Evolutionary conservation across 2,797 vertebrate genomes (phyloP), one percentile per base, ranked within the genome.

Genomic region (Lepidocolaptes lacrymiger): DNA sequence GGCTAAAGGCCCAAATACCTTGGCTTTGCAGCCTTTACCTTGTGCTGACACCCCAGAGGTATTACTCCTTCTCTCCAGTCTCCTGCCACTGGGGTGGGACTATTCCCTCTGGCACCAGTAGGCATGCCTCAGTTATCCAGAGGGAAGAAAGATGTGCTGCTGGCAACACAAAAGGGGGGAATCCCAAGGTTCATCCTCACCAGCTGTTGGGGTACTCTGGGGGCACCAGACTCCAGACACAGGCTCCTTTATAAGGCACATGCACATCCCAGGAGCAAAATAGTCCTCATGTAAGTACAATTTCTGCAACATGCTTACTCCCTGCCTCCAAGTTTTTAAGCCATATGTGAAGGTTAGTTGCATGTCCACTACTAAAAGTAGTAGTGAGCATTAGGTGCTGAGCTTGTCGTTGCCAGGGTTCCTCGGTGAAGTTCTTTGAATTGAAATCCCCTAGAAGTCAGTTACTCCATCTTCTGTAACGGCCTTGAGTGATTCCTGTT

Each of bases 81-180:
- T 64, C 13, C 14, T 6, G 3, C 19, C 0, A 0, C 51, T 10
- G 6, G 11, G 16, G 6, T 88, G 43, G 24, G 12, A 36, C n/a
- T 54, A 14, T 46, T 69, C 17, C 37, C 19, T 21, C 27, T 64
- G 46, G 13, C 28, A 61, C 18, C 5, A 2, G 41, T 48, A 36
- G 34, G 8, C 9, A 10, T 32, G 27, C 26, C 54, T 62, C 1
- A 0, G 22, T 49, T 69, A 54, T 34, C 30, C 46, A 32, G 21
- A 51, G 12, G 18, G 14, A 49, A 81, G 41, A 85, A 89, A 89
- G 32, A 36, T 6, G 3, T 3, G 0, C 18, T 55, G 11, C 1
- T 9, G 32, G 36, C 5, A 3, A 22, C n/a, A n/a, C 12, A 61
- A n/a, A 63, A 74, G 4, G 1, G 12, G 15, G 1, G 1, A 7